Conservation (phyloP, 2,888 invertebrate genomes). For the Agrenia bidenticulata region DNA sequence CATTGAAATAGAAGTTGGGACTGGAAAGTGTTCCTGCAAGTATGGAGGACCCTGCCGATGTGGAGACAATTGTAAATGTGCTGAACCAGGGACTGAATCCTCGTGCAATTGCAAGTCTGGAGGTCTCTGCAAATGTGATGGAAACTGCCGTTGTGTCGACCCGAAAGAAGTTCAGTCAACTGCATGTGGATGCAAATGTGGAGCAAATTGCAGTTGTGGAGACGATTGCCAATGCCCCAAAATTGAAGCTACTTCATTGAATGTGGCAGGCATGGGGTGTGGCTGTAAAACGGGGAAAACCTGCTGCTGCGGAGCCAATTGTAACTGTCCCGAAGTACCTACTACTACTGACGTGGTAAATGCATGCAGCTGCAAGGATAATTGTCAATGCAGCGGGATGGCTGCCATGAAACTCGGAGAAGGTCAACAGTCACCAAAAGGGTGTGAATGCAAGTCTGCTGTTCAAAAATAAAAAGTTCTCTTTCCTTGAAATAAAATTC, state of each 20-base stretch:
- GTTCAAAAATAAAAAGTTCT: background rate
- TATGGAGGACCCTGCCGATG: slow-evolving; percentile 23
- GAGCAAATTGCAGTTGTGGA: slow-evolving; percentile 8
- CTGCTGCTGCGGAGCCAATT: slow-evolving; percentile 14
- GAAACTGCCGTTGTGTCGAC: slow-evolving; percentile 13
- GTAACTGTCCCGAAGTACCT: too few relatives aligned
- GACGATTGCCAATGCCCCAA: slow-evolving; percentile 5
- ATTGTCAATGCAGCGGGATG: background rate
- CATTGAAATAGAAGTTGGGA: background rate
- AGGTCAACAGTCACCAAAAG: background rate
- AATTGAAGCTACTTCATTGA: background rate
- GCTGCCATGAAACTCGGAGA: background rate
- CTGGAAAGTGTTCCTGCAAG: slow-evolving; percentile 20
- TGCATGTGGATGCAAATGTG: slow-evolving; percentile 17
- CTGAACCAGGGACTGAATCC: background rate
- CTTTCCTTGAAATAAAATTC: background rate
- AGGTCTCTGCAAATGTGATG: slow-evolving; percentile 17
- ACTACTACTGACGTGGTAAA: too few relatives aligned
- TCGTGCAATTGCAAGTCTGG: slow-evolving; percentile 12
- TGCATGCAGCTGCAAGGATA: too few relatives aligned
- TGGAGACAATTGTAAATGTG: slow-evolving; percentile 28
- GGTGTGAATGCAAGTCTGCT: background rate
- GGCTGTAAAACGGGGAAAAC: slow-evolving; percentile 12
- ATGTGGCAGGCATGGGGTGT: slow-evolving; percentile 9
- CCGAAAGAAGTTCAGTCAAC: background rate